Evolutionary conservation across 2,888 invertebrate species (phyloP), one percentile per base, ranked within the genome.

Genomic region (Oligia latruncula): DNA sequence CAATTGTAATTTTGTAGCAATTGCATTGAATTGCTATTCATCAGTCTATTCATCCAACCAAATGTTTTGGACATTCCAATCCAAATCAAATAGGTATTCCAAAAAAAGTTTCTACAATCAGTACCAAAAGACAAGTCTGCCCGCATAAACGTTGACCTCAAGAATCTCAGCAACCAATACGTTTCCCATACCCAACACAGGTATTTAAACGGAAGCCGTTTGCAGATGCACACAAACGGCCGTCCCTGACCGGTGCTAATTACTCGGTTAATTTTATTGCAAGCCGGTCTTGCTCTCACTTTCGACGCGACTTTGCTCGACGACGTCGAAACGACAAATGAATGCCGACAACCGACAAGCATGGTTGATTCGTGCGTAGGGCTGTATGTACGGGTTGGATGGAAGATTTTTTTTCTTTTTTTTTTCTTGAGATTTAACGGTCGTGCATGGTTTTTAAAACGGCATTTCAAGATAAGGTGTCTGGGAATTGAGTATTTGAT

Each of bases 231-330:
- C 85, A 81, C 82, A 88, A 86, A 89, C 88, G 85, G 83, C 80
- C 85, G 86, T 90, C 87, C 84, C 85, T 91, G 89, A 89, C 88
- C 88, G 86, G 78, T 43, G 43, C 90, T 93, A 92, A 92, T 93
- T 92, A 90, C 90, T 83, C 74, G 82, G 85, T 89, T 92, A 91
- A 93, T 81, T 81, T 81, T 83, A 78, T 92, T 91, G 89, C 89
- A 78, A 85, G 83, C 90, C 84, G 77, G 87, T 83, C 85, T 84
- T 86, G 80, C 92, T 93, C 91, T 93, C 91, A 89, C 91, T 93
- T 91, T 92, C 89, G 78, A 75, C 74, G 68, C 76, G 83, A 81
- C 83, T 88, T 74, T 55, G 71, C 80, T 74, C 75, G 71, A 66
- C 71, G 66, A 89, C 83, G 84, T 78, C 81, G 71, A 70, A 81